Percentiles rank a stretch among this genome's conserved stretches.
phyloP scores from a whole-genome alignment of 2,797 vertebrate species.

The Melanotaenia nigrans region DNA sequence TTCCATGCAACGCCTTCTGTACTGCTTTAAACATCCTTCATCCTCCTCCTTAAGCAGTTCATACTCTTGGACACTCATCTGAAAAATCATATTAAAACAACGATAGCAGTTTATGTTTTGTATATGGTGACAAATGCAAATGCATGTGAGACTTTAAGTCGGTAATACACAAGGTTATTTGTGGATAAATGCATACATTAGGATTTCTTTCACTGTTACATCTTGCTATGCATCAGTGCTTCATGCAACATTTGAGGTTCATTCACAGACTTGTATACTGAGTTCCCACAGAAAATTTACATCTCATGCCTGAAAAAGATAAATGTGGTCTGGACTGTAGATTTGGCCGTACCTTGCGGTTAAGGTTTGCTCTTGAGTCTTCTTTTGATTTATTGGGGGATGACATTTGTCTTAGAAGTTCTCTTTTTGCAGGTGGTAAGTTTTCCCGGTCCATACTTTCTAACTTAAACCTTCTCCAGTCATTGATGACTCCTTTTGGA shows the following conservation, averaged over 20 bases:
- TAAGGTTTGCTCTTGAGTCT: slow-evolving; percentile 82
- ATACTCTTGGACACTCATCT: slow-evolving; percentile 98
- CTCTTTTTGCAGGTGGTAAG: slow-evolving; percentile 87
- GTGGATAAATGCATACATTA: background rate
- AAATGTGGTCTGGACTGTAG: background rate
- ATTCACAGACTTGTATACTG: background rate
- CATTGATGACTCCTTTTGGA: slow-evolving; percentile 97
- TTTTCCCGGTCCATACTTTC: slow-evolving; percentile 91
- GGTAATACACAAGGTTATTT: background rate
- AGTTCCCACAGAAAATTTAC: background rate
- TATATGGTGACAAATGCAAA: background rate
- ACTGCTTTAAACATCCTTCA: slow-evolving; percentile 90
- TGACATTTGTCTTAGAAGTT: slow-evolving; percentile 96
- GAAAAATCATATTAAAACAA: slow-evolving; percentile 33
- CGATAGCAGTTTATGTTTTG: background rate
- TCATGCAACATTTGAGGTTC: background rate
- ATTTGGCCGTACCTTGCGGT: slow-evolving; percentile 87
- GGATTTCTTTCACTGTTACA: background rate
- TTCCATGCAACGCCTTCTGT: slow-evolving; percentile 95
- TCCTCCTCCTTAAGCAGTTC: slow-evolving; percentile 94
- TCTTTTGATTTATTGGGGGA: slow-evolving; percentile 85
- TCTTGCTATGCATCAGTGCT: background rate
- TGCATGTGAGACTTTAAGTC: background rate
- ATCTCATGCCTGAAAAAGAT: background rate
- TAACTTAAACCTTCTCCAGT: slow-evolving; percentile 98